A percentile compares a stretch with the other conserved stretches of the same genome.
Evolutionary conservation across 2,113 vertebrate species (phyloP).

Genomic region (Panthera tigris): DNA sequence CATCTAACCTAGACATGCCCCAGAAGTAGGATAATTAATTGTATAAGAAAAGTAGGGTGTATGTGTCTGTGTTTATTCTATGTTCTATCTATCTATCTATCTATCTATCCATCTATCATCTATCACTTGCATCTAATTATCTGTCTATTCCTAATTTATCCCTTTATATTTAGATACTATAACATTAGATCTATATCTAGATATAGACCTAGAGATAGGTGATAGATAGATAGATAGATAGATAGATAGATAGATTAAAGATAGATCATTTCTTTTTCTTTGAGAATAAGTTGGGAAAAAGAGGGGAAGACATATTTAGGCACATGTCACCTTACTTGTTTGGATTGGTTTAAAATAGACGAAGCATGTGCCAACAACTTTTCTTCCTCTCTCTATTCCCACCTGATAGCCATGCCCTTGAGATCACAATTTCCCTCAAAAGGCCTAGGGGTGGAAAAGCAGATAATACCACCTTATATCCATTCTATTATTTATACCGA

Average conservation of each 20-base stretch:
- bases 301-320: background rate
- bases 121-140: background rate
- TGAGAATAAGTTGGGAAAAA: background rate
- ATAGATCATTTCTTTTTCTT: background rate
- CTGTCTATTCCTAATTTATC: background rate
- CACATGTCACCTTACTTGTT: background rate
- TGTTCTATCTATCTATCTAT: background rate
- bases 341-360: background rate
- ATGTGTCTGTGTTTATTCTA: background rate
- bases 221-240: background rate
- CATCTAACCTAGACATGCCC: background rate
- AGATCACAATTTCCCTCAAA: background rate
- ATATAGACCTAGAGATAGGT: background rate
- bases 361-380: background rate
- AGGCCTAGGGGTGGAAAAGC: background rate
- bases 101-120: background rate
- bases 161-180: background rate
- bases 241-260: background rate
- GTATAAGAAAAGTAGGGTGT: background rate
- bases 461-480: background rate
- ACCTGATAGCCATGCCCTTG: background rate
- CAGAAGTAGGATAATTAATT: background rate
- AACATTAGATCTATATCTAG: background rate
- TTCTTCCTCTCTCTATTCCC: background rate
- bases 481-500: background rate